Evolutionary conservation across 2,888 invertebrate genomes (phyloP).

Genomic region (Phortica okadai): DNA sequence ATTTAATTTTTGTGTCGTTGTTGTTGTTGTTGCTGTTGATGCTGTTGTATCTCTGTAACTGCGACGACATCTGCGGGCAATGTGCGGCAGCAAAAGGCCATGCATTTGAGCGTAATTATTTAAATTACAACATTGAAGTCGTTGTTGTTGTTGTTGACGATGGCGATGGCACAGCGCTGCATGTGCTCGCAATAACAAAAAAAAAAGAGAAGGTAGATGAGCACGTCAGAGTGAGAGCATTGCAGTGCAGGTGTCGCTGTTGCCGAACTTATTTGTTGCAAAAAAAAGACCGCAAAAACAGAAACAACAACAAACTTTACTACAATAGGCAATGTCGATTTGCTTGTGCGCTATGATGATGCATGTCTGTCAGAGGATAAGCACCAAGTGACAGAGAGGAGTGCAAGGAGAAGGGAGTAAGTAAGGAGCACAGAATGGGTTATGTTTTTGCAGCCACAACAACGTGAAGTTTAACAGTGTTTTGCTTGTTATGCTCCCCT

Average conservation of each 20-base stretch:
- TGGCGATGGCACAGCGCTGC: neutral
- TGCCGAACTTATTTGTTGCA: conserved; percentile 14
- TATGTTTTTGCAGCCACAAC: conserved; percentile 1
- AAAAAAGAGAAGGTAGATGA: too few species aligned
- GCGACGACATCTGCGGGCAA: neutral
- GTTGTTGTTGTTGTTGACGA: neutral
- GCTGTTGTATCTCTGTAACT: neutral
- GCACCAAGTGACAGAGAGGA: neutral
- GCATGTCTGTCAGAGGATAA: neutral
- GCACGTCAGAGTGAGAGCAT: neutral
- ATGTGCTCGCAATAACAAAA: neutral
- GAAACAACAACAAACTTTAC: neutral
- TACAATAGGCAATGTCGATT: neutral
- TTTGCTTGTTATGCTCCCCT: neutral
- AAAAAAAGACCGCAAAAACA: conserved; percentile 6
- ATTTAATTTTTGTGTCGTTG: conserved; percentile 10
- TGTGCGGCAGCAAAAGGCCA: neutral
- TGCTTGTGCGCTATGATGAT: neutral
- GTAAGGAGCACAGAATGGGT: conserved; percentile 2
- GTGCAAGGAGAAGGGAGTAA: neutral
- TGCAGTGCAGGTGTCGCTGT: neutral
- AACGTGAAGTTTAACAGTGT: neutral
- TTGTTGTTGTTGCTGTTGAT: neutral
- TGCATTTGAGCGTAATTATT: conserved; percentile 64
- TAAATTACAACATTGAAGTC: conserved; percentile 72